Evolutionary conservation across 1,140 invertebrate genomes (phyloP).

Genomic region (Drosophila dunni): DNA sequence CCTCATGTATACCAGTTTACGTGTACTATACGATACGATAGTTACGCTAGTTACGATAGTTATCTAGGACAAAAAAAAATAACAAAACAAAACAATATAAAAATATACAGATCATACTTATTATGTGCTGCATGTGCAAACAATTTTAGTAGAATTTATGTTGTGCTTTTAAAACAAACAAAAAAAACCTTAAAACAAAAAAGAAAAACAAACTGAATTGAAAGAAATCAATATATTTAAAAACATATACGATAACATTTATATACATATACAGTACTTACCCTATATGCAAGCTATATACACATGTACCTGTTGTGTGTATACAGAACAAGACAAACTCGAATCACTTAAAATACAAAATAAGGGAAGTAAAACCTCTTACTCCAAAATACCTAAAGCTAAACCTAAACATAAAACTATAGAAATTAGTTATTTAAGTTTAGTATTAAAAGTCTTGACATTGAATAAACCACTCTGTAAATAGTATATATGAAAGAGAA

Average conservation of each 20-base stretch:
- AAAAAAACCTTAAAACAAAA: too few species aligned
- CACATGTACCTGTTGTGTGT: slow-evolving; percentile 78
- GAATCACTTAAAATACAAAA: slow-evolving; percentile 7
- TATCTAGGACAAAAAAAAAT: slow-evolving; percentile 55
- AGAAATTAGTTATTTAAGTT: slow-evolving; percentile 7
- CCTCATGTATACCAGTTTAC: slow-evolving; percentile 82
- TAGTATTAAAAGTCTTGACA: slow-evolving; percentile 19
- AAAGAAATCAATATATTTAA: slow-evolving; percentile 16
- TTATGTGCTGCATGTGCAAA: slow-evolving; percentile 43
- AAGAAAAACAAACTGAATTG: slow-evolving; percentile 9
- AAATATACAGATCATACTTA: slow-evolving; percentile 26
- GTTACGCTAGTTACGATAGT: slow-evolving; percentile 61
- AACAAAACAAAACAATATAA: too few species aligned
- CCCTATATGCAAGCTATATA: slow-evolving; percentile 45
- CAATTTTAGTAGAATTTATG: slow-evolving; percentile 70
- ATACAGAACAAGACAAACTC: slow-evolving; percentile 42
- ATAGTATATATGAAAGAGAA: slow-evolving; percentile 20
- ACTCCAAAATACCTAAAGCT: slow-evolving; percentile 41
- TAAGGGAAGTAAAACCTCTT: slow-evolving; percentile 12
- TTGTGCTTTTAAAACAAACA: slow-evolving; percentile 62
- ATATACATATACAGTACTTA: slow-evolving; percentile 36
- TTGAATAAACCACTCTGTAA: slow-evolving; percentile 39
- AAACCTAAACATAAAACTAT: slow-evolving; percentile 31
- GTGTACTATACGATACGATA: slow-evolving; percentile 66
- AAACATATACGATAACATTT: slow-evolving; percentile 26